Conservation (phyloP, 2,113 vertebrate species). For the Oreamnos americanus region DNA sequence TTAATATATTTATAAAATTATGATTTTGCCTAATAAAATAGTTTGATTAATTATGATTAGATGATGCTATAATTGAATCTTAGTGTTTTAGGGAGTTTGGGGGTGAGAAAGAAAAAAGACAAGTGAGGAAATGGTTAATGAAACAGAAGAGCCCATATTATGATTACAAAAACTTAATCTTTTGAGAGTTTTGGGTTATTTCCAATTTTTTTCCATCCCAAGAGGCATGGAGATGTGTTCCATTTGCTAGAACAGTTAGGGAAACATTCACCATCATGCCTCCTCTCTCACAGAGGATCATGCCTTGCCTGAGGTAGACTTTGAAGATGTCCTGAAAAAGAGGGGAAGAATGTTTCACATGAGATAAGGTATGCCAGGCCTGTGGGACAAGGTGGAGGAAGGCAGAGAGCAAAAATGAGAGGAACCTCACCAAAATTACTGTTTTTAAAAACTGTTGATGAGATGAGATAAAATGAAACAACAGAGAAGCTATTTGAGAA, state of each 20-base stretch:
- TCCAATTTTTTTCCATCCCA: neutral
- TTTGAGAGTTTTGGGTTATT: neutral
- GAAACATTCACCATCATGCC: neutral
- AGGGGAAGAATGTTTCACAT: neutral
- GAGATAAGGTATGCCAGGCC: neutral
- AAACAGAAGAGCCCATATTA: neutral
- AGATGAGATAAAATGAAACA: conserved; percentile 31
- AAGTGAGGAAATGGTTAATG: neutral
- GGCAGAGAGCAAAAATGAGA: neutral
- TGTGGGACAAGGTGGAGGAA: neutral
- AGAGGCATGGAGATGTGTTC: neutral
- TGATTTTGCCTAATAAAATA: conserved; percentile 13
- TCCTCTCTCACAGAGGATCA: neutral
- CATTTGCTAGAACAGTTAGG: neutral
- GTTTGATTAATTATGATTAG: neutral
- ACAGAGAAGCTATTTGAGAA: neutral
- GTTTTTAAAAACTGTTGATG: neutral
- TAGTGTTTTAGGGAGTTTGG: neutral
- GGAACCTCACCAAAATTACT: neutral
- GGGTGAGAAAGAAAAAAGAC: neutral
- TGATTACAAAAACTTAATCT: neutral
- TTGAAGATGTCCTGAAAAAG: neutral
- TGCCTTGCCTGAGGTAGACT: neutral
- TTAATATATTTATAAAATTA: conserved; percentile 17
- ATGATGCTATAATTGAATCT: neutral